These are phyloP conservation scores for Rhinolophus ferrumequinum DNA, from an alignment of 2,113 vertebrate species.

Conservation along the genomic window DNA sequence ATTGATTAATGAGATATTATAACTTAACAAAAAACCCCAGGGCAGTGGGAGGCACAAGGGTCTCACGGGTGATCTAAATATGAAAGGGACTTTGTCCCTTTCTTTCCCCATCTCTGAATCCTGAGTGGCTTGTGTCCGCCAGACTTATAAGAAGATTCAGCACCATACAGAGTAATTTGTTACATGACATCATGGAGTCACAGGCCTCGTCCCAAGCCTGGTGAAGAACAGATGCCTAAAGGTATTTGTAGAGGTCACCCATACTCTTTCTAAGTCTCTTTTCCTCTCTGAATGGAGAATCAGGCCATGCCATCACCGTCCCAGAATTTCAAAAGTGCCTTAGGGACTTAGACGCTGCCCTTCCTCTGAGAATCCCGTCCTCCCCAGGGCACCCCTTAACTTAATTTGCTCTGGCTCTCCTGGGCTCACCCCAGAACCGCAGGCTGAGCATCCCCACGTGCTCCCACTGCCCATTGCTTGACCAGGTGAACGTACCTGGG, in stretches of 20 bases:
- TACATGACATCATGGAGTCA: not conserved
- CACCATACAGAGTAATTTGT: not conserved
- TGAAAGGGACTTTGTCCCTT: not conserved
- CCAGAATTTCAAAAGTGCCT: not conserved
- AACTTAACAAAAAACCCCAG: not conserved
- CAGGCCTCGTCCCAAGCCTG: not conserved
- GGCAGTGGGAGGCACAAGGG: not conserved
- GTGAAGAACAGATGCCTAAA: not conserved
- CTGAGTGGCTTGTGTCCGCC: accelerated
- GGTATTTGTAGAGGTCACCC: not conserved
- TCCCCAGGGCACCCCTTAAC: no score
- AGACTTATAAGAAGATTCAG: not conserved
- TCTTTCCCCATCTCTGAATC: not conserved
- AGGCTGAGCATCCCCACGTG: not conserved
- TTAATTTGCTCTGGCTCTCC: not conserved
- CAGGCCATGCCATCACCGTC: not conserved
- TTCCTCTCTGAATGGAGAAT: not conserved
- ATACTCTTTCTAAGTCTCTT: not conserved
- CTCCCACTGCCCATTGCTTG: not conserved
- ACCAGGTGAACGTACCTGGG: not conserved
- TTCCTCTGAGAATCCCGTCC: accelerated
- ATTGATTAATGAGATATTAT: not conserved
- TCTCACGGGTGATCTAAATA: not conserved
- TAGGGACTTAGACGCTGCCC: not conserved
- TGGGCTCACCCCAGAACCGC: not conserved